Base-by-base conservation (phyloP, 2,113 vertebrate genomes). In the Machaerirhynchus nigripectus region DNA sequence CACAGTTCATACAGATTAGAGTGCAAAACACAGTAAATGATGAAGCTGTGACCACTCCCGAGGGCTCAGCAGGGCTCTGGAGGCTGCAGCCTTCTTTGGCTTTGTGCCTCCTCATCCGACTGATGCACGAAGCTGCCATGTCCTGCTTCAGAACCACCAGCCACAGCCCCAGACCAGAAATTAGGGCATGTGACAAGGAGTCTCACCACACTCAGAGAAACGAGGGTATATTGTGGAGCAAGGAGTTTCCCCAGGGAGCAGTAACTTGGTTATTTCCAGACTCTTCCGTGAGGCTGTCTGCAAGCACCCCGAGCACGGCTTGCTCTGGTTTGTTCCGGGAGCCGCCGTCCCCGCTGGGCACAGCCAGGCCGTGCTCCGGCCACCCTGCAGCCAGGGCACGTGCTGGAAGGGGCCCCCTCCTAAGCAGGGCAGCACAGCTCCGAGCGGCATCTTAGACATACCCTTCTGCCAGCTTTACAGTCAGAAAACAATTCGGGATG, bases 401-500 rank as follows among this genome's bases (percentile, higher is more conserved):
- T 1, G 8, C 22, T 12, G 5, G 6, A 8, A 18, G 59, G 70
- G 39, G 7, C n/a, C 44, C 18, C 8, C 3, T 4, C 22, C 12
- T 3, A 40, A 19, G n/a, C 3, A 5, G 22, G 27, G 14, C 2
- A 13, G 52, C 78, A 50, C 15, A 47, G 73, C 71, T 56, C 53
- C 4, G 4, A 9, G 4, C 4, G 1, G 16, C 4, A 11, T 4
- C 70, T 31, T 0, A 40, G 44, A 28, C 10, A 21, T 0, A 17
- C 0, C 27, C 61, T 23, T 33, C 9, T 1, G 3, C 2, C 60
- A 71, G 77, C 52, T 56, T 30, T 3, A n/a, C 39, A 35, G 47
- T 2, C 57, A 67, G 10, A n/a, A 69, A 26, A 27, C 31, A 18
- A n/a, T 3, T 11, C 23, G 7, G 30, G 37, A 61, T 10, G 19